phyloP scores from a whole-genome alignment of 2,888 invertebrate species.

The Linyphia triangularis region DNA sequence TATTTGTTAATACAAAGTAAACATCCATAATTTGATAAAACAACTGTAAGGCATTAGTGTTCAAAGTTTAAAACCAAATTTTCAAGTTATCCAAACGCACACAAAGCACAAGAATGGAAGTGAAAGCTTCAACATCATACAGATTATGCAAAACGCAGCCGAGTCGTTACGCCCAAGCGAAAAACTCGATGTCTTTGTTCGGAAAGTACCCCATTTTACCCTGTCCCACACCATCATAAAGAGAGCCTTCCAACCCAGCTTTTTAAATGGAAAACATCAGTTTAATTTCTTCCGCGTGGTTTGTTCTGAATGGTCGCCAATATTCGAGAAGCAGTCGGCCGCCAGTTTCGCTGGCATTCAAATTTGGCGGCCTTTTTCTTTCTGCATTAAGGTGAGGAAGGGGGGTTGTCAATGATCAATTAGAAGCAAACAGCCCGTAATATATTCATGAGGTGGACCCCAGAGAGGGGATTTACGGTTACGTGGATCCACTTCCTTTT shows the following conservation, averaged over 20 bases:
- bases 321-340: conserved; percentile 23
- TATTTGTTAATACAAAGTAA: too few relatives aligned
- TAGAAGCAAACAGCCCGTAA: conserved; percentile 68
- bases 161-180: not conserved
- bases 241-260: not conserved
- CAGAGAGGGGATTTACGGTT: conserved; percentile 59
- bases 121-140: not conserved
- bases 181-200: not conserved
- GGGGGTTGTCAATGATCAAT: conserved; percentile 68
- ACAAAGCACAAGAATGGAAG: not conserved
- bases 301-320: conserved; percentile 42
- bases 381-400: conserved; percentile 6
- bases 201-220: not conserved
- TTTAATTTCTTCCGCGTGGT: conserved; percentile 66
- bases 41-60: too few relatives aligned
- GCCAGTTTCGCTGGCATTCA: too few relatives aligned
- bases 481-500: conserved; percentile 57
- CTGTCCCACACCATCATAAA: not conserved
- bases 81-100: not conserved
- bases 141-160: not conserved
- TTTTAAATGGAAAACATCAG: conserved; percentile 60
- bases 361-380: conserved; percentile 12
- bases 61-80: too few relatives aligned
- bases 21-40: too few relatives aligned
- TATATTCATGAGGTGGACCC: conserved; percentile 51